A percentile compares a stretch with the other conserved stretches of the same genome.
Evolutionary conservation across 2,888 invertebrate species (phyloP).

Genomic region (Trichacis sp.): DNA sequence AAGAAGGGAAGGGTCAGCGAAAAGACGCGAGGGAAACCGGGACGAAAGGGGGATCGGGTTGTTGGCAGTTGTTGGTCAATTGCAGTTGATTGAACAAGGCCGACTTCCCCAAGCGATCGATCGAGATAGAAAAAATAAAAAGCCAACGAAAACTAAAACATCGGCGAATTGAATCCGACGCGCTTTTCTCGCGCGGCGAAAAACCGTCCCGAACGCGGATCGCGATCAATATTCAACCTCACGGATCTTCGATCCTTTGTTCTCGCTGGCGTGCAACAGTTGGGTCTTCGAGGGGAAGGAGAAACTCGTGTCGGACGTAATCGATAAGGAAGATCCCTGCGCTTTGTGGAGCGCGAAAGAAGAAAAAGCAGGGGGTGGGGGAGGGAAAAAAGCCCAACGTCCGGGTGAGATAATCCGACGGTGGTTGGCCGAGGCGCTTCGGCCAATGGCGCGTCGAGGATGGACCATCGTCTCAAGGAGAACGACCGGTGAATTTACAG

Average conservation of each 20-base stretch:
- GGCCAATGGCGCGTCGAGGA: constrained; percentile 21
- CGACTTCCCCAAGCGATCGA: no score
- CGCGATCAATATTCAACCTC: no score
- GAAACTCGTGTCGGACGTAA: neutral
- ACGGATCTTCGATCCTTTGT: constrained; percentile 8
- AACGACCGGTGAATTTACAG: constrained; percentile 25
- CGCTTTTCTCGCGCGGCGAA: neutral
- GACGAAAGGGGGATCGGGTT: constrained; percentile 33
- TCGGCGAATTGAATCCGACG: no score
- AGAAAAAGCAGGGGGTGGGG: neutral
- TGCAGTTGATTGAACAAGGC: constrained; percentile 60
- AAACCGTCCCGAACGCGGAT: no score
- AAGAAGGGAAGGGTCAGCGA: constrained; percentile 27
- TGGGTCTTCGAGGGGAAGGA: neutral
- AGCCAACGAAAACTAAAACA: no score
- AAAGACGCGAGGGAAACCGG: constrained; percentile 23
- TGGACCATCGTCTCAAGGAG: no score
- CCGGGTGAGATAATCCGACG: neutral
- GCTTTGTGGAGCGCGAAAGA: no score
- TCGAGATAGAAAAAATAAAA: no score
- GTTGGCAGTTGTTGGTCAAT: constrained; percentile 55
- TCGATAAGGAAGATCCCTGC: constrained; percentile 10
- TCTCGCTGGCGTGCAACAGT: constrained; percentile 3
- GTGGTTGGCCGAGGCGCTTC: constrained; percentile 16
- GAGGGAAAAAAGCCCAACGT: neutral